Evolutionary conservation across 2,797 vertebrate species (phyloP).

Genomic region (Champsocephalus esox): DNA sequence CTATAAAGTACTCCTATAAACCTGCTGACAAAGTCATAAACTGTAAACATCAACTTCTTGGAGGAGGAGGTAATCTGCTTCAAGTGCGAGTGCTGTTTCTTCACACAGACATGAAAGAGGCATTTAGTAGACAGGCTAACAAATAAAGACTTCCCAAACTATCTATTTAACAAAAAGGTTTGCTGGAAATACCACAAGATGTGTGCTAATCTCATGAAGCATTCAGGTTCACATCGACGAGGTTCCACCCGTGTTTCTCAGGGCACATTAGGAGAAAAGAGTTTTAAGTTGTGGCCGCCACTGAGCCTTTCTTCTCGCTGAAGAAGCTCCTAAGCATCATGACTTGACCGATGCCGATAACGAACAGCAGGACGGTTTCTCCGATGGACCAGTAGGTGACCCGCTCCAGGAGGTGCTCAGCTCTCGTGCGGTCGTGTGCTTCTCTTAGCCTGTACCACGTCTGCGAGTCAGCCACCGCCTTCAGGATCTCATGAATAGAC

Average conservation of each 20-base stretch:
- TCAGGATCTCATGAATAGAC: slow-evolving; percentile 91
- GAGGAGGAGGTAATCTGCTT: slow-evolving; percentile 15
- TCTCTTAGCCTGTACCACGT: slow-evolving; percentile 90
- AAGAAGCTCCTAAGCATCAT: slow-evolving; percentile 94
- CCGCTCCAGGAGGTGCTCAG: slow-evolving; percentile 86
- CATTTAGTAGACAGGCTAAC: slow-evolving; percentile 6
- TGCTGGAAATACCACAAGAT: slow-evolving; percentile 23
- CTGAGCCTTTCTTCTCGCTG: slow-evolving; percentile 82
- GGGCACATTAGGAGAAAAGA: not conserved
- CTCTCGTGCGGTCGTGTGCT: slow-evolving; percentile 88
- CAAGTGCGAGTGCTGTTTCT: slow-evolving; percentile 21
- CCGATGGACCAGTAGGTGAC: slow-evolving; percentile 90
- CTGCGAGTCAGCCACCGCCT: slow-evolving; percentile 88
- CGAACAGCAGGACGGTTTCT: slow-evolving; percentile 88
- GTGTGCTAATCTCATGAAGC: slow-evolving; percentile 15
- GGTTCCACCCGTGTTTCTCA: not conserved
- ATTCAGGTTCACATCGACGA: slow-evolving; percentile 11
- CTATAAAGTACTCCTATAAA: too few relatives aligned
- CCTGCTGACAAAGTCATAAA: too few relatives aligned
- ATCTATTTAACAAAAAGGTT: slow-evolving; percentile 5
- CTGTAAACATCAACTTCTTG: too few relatives aligned
- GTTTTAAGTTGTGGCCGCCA: slow-evolving; percentile 78
- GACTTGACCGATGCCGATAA: slow-evolving; percentile 90
- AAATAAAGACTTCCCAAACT: slow-evolving; percentile 2
- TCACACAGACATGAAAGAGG: slow-evolving; percentile 13